Evolutionary conservation across 2,888 invertebrate species (phyloP).

Genomic region (Hypselothyrea guttata): DNA sequence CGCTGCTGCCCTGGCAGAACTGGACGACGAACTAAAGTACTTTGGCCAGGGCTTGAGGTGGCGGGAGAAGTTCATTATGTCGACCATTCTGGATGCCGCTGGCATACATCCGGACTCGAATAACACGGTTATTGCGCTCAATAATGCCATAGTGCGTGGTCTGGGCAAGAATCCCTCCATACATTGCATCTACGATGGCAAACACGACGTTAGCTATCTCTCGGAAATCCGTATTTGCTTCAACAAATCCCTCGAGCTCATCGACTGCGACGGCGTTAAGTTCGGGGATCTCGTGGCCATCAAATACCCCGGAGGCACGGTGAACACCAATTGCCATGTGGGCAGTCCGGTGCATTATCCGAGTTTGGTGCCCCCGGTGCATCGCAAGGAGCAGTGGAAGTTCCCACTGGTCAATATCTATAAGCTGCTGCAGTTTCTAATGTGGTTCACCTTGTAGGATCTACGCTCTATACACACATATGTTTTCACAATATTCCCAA

Average conservation of each 20-base stretch:
- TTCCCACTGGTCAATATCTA: constrained; percentile 84
- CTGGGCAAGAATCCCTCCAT: constrained; percentile 86
- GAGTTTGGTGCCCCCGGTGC: constrained; percentile 79
- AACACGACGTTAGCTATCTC: constrained; percentile 84
- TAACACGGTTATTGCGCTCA: constrained; percentile 83
- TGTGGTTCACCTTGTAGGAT: constrained; percentile 85
- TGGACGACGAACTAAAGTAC: constrained; percentile 87
- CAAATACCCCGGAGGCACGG: constrained; percentile 79
- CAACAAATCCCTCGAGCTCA: constrained; percentile 85
- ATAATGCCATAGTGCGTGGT: constrained; percentile 83
- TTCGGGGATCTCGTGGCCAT: constrained; percentile 69
- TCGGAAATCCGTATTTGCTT: constrained; percentile 90
- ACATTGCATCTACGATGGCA: constrained; percentile 85
- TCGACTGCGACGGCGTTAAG: constrained; percentile 86
- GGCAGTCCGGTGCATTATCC: constrained; percentile 85
- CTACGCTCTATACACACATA: not conserved
- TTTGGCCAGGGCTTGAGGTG: constrained; percentile 86
- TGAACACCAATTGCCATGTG: constrained; percentile 85
- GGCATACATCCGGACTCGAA: constrained; percentile 84
- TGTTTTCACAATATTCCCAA: not conserved
- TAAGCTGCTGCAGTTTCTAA: constrained; percentile 84
- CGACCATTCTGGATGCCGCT: constrained; percentile 84
- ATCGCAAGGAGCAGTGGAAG: constrained; percentile 77
- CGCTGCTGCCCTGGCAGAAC: constrained; percentile 84
- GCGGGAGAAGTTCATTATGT: constrained; percentile 85